Percentiles rank a stretch among this genome's conserved stretches.
These are phyloP conservation scores for Pangasius djambal DNA, from an alignment of 2,797 vertebrate species.

Conservation along the genomic window DNA sequence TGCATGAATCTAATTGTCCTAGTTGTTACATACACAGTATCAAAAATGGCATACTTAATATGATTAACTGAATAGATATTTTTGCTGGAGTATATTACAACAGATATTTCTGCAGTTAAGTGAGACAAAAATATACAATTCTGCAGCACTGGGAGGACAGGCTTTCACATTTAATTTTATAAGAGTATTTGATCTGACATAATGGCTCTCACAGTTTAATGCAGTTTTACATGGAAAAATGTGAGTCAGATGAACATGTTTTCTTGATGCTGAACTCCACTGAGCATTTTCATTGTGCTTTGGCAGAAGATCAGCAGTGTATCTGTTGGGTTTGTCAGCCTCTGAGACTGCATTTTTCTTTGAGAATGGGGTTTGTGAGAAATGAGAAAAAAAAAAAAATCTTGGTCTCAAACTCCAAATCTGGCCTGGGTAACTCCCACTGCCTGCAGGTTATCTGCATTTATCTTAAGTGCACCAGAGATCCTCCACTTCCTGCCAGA, in stretches of 20 bases:
- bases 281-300: neutral
- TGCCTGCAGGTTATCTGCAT: constrained; percentile 28
- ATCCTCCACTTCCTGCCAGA: constrained; percentile 19
- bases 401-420: neutral
- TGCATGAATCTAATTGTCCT: neutral
- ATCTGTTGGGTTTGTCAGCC: neutral
- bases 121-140: neutral
- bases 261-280: neutral
- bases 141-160: neutral
- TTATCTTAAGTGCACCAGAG: constrained; percentile 1
- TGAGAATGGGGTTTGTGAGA: constrained; percentile 21
- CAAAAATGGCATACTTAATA: neutral
- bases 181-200: neutral
- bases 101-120: neutral
- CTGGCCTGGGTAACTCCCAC: constrained; percentile 18
- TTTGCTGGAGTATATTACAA: neutral
- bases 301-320: constrained; percentile 9
- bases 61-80: neutral
- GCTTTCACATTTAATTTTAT: neutral
- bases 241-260: neutral
- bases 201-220: neutral
- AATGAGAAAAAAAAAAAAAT: neutral
- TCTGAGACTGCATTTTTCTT: neutral
- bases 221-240: neutral
- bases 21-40: neutral